A percentile compares a stretch with the other conserved stretches of the same genome.
phyloP scores from a whole-genome alignment of 2,888 invertebrate genomes.

The Ophraella communa region DNA sequence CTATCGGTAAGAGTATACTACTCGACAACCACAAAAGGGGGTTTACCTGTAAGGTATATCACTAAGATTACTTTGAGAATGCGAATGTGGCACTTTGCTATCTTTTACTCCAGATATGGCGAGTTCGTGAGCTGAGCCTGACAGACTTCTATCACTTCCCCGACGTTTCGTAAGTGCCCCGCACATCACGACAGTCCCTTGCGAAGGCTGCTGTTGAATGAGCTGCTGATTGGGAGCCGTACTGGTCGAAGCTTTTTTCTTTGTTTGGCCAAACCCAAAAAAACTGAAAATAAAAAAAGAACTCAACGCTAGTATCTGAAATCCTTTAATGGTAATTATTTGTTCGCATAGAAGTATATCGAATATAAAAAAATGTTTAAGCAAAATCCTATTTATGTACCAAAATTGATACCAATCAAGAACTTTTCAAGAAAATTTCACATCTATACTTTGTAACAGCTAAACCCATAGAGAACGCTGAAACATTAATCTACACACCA shows the following conservation, averaged over 20 bases:
- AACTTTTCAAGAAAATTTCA: too few relatives aligned
- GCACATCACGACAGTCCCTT: slow-evolving; percentile 53
- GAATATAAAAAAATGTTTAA: too few relatives aligned
- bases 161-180: slow-evolving; percentile 68
- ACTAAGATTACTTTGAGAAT: slow-evolving; percentile 88
- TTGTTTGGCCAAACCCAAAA: slow-evolving; percentile 88
- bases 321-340: too few relatives aligned
- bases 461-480: too few relatives aligned
- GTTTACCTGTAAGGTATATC: slow-evolving; percentile 82
- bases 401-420: too few relatives aligned
- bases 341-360: too few relatives aligned
- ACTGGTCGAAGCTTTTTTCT: slow-evolving; percentile 77
- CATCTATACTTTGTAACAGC: too few relatives aligned
- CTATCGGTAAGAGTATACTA: background rate
- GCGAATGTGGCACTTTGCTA: slow-evolving; percentile 80
- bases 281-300: slow-evolving; percentile 65
- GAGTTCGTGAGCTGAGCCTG: slow-evolving; percentile 84
- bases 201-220: slow-evolving; percentile 55
- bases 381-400: too few relatives aligned
- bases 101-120: slow-evolving; percentile 68
- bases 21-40: background rate
- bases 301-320: too few relatives aligned
- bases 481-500: too few relatives aligned
- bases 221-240: slow-evolving; percentile 61
- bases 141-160: slow-evolving; percentile 84